Percentiles rank a stretch among this genome's conserved stretches.
phyloP scores from a whole-genome alignment of 1,140 invertebrate species.

The Scaptomyza pallida region DNA sequence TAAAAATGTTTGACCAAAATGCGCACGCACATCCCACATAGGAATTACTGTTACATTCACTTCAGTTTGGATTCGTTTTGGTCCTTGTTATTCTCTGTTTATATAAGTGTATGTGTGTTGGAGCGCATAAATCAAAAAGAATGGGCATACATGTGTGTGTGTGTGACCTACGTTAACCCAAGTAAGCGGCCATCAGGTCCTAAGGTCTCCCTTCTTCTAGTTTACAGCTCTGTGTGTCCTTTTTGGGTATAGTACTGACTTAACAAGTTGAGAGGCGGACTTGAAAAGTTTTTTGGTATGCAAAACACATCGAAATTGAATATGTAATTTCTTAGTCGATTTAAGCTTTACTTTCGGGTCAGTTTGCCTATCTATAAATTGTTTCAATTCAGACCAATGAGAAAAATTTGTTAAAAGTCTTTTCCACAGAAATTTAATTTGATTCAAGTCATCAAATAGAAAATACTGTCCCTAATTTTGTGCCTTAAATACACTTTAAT shows the following conservation, averaged over 20 bases:
- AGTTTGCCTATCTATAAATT: too few species aligned
- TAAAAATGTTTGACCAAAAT: conserved; percentile 63
- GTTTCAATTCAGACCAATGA: too few species aligned
- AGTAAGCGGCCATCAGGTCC: conserved; percentile 48
- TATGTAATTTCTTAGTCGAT: neutral
- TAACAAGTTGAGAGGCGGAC: conserved; percentile 21
- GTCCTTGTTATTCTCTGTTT: neutral
- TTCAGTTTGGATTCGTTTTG: neutral
- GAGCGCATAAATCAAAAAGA: conserved; percentile 41
- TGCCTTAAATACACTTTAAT: neutral
- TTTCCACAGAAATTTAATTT: too few species aligned
- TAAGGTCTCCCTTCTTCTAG: neutral
- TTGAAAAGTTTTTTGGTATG: conserved; percentile 25
- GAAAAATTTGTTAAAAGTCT: too few species aligned
- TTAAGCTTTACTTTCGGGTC: neutral
- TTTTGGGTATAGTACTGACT: conserved; percentile 28
- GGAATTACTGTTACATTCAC: conserved; percentile 40
- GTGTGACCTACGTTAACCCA: conserved; percentile 40
- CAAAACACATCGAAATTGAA: too few species aligned
- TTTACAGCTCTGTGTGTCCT: conserved; percentile 29
- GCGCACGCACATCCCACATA: conserved; percentile 35
- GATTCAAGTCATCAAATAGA: too few species aligned
- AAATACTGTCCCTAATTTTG: too few species aligned
- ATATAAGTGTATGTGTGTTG: conserved; percentile 1
- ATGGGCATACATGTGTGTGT: conserved; percentile 28